Evolutionary conservation across 2,113 vertebrate species (phyloP), one percentile per base, ranked within the genome.

Genomic region (Chionodraco myersi): DNA sequence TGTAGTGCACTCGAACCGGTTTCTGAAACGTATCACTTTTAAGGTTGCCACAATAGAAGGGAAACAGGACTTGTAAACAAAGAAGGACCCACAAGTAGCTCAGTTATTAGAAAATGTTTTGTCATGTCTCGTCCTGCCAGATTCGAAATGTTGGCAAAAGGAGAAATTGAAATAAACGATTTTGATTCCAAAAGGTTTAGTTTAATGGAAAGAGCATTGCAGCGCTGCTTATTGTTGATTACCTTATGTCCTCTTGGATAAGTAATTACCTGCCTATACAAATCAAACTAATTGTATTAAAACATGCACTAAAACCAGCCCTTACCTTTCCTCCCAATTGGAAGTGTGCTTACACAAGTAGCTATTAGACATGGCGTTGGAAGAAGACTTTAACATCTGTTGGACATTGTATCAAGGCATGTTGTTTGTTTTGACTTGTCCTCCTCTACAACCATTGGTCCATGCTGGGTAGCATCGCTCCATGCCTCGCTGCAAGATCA

Each of bases 331-430:
- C 3, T 67, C 61, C 53, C 75, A 67, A 13, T 59, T 86, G 82
- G 68, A 83, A 77, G 66, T 61, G 16, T 58, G 72, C 63, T 81
- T 63, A 74, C 60, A 82, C 79, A 91, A 87, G 89, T 85, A 87
- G 86, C 87, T 83, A 85, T 92, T 89, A 88, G 85, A 91, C 79
- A 66, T 72, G n/a, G 54, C 89, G 79, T 84, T 93, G 90, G 90
- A 91, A 76, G 68, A 73, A 65, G 61, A 66, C 59, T 34, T 53
- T 67, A 82, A 92, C 93, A 93, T 94, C 92, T 92, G 92, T 82
- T 92, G 79, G 83, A 90, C 83, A 92, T 94, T 93, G 92, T 79
- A 83, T 86, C 77, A 84, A n/a, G 67, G 21, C 21, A 21, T 88
- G 78, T 87, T 89, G 71, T 93, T 88, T 85, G 82, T 90, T 72